Percentiles rank a stretch among this genome's conserved stretches.
Conservation (phyloP, 1,140 invertebrate genomes). For the Spodoptera litura region DNA sequence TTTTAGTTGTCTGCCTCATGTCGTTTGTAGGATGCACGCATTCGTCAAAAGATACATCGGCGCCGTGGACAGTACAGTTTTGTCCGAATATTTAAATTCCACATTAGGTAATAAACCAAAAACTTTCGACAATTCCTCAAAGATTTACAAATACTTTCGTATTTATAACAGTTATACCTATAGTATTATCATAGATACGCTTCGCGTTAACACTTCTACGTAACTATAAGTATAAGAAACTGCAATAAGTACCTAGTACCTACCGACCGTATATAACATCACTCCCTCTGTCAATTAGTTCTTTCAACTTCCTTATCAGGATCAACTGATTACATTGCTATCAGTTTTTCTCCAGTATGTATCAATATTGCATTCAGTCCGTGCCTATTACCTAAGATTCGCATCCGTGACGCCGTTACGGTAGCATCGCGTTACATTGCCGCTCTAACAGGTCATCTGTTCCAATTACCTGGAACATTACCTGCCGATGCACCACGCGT, state of each 20-base stretch:
- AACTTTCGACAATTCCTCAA: too few relatives aligned
- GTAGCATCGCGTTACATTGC: constrained; percentile 16
- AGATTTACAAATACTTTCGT: neutral
- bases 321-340: constrained; percentile 18
- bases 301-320: constrained; percentile 1
- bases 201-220: too few relatives aligned
- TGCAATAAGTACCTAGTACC: neutral
- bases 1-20: too few relatives aligned
- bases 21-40: too few relatives aligned
- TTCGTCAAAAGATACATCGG: too few relatives aligned
- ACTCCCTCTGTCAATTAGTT: constrained; percentile 6
- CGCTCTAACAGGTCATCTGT: neutral
- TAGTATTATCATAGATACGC: too few relatives aligned
- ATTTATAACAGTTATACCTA: neutral
- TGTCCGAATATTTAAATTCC: too few relatives aligned
- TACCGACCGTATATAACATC: neutral
- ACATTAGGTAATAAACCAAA: too few relatives aligned
- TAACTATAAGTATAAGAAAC: too few relatives aligned
- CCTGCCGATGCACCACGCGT: constrained; percentile 10
- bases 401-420: constrained; percentile 21
- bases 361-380: constrained; percentile 22
- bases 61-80: too few relatives aligned
- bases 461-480: constrained; percentile 9
- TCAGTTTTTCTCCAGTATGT: constrained; percentile 7
- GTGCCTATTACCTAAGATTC: constrained; percentile 6